Base-by-base conservation (phyloP, 2,797 vertebrate genomes). In the Enteromius trimaculatus region DNA sequence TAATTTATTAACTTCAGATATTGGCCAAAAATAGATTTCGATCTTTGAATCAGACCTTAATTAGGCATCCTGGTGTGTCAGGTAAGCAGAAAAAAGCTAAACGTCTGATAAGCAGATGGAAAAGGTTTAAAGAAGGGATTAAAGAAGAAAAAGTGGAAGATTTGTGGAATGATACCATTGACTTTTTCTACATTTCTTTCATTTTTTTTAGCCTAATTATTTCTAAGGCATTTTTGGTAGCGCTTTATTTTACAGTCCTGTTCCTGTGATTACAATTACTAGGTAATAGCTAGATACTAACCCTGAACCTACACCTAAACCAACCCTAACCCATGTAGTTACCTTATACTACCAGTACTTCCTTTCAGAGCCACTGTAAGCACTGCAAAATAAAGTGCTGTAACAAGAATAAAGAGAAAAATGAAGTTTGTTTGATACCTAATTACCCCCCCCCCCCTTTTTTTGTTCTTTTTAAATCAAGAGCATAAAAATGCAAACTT, bases 11-110 rank as follows among this genome's bases (percentile, higher is more conserved):
- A 13, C 29, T 81, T 74, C 9, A 64, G 31, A 51, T 71, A 37
- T 26, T 55, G 51, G 3, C 37, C 78, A 23, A 26, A 69, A 70
- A 37, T 17, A 3, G 64, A 80, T 72, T 64, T n/a, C 21, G 19
- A 62, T 51, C 51, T 66, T 80, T 69, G 39, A 80, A 81, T 75
- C 65, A 9, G 31, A n/a, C 34, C 44, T 66, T 51, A 82, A 53
- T 55, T 53, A 34, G 47, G 4, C 16, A 26, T 64, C 49, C 34
- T 49, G 60, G 58, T 3, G 2, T 2, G 19, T 74, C 4, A 51
- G 26, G 42, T 70, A 47, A 47, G 23, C 23, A 47, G 42, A 70
- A 70, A 31, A 70, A 44, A 49, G 3, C 16, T 17, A 71, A 49
- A 72, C 31, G 70, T 49, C 44, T 51, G 6, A 74, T 53, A 74